Evolutionary conservation across 2,113 vertebrate genomes (phyloP), one percentile per base, ranked within the genome.

Genomic region (Arothron firmamentum): DNA sequence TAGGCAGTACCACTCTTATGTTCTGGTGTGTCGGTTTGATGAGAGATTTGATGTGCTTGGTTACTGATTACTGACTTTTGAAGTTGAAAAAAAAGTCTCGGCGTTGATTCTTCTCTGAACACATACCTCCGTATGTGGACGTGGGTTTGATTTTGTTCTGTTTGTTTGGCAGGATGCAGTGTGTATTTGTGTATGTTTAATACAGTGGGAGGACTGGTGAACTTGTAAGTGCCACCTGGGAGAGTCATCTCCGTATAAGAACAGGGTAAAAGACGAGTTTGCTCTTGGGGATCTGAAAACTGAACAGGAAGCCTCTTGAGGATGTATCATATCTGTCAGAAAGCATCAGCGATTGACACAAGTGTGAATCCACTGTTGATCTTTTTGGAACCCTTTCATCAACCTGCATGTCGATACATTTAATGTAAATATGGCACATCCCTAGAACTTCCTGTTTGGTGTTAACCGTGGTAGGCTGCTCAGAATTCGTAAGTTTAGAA

Each of bases 1-100:
- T 74, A 80, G 75, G 75, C 81, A 80, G 84, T 83, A 85, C 87
- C 85, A 87, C 84, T 85, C 68, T 58, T 76, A 50, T 81, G 76
- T 77, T 31, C 59, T 64, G 76, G 66, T 69, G 52, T 83, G 75
- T 77, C 80, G 60, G 75, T 77, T 59, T 77, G 71, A 76, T 73
- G 77, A 80, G 71, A 67, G 67, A 65, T 68, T 56, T 72, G 70
- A 78, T 81, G 79, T 79, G 77, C 80, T 85, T 73, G 73, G 74
- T 83, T 87, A 76, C 78, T 84, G 76, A 85, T 77, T 69, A 69
- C 68, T 75, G 73, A 80, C 74, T 77, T 83, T 71, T 74, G 68
- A 82, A 73, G 78, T 75, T 75, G 65, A 64, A 72, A 67, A 63
- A 65, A 59, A 64, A 72, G 73, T 80, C 66, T 81, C 70, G 69